phyloP scores from a whole-genome alignment of 2,113 vertebrate genomes.

The human region DNA sequence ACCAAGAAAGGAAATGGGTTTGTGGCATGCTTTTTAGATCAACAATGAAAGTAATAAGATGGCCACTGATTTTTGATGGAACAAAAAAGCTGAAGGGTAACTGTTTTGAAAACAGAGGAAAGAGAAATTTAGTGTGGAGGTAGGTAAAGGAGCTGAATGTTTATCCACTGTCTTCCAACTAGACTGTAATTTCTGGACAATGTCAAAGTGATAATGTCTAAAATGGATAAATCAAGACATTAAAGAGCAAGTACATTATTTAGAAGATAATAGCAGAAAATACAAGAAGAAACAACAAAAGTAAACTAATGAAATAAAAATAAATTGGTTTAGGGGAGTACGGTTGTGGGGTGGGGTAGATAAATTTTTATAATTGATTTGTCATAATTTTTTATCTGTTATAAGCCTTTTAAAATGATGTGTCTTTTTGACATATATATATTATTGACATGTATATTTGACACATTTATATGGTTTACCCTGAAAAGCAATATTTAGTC shows the following conservation, averaged over 20 bases:
- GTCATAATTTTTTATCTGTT: background rate
- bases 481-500: background rate
- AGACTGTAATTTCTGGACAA: background rate
- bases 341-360: rapidly evolving
- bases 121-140: background rate
- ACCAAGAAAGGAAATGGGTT: background rate
- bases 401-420: background rate
- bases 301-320: background rate
- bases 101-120: background rate
- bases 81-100: background rate
- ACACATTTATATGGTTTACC: background rate
- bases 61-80: background rate
- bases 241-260: background rate
- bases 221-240: background rate
- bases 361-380: background rate
- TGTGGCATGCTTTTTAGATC: background rate
- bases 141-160: background rate
- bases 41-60: background rate
- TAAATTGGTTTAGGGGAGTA: background rate
- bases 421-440: background rate
- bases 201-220: background rate
- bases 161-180: background rate
- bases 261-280: background rate
- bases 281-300: background rate
- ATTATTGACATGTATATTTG: background rate